Percentiles rank a stretch among this genome's conserved stretches.
These are phyloP conservation scores for Kryphioiulus occultus DNA, from an alignment of 2,888 invertebrate species.

Conservation along the genomic window DNA sequence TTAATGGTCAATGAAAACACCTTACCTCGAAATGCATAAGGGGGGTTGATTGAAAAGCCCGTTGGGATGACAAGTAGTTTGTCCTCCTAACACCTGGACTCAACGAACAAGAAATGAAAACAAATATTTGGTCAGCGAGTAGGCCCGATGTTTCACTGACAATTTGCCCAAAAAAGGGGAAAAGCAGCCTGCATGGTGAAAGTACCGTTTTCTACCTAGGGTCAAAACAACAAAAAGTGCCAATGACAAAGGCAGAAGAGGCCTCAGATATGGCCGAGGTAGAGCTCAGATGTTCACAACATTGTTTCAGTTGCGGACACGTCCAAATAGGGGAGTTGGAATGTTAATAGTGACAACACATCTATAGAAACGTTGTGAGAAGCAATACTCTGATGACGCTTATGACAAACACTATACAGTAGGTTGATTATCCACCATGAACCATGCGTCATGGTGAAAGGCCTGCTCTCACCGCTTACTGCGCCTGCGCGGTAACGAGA, in stretches of 20 bases:
- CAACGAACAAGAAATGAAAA: neutral
- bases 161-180: neutral
- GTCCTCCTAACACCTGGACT: slow-evolving; percentile 41
- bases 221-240: neutral
- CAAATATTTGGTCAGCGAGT: slow-evolving; percentile 42
- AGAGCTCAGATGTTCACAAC: neutral
- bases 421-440: too few species aligned
- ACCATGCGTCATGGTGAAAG: too few species aligned
- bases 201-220: neutral
- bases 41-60: neutral
- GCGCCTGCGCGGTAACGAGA: too few species aligned
- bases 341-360: too few species aligned
- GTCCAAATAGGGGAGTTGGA: neutral
- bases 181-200: neutral
- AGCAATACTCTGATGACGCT: too few species aligned
- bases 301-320: too few species aligned
- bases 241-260: neutral
- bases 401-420: too few species aligned
- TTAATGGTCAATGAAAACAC: slow-evolving; percentile 27
- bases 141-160: neutral
- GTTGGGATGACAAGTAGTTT: slow-evolving; percentile 13
- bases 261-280: neutral
- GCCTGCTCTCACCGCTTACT: too few species aligned
- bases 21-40: slow-evolving; percentile 43
- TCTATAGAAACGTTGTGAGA: too few species aligned